phyloP scores from a whole-genome alignment of 2,888 invertebrate genomes.

The Anthrax anthrax region DNA sequence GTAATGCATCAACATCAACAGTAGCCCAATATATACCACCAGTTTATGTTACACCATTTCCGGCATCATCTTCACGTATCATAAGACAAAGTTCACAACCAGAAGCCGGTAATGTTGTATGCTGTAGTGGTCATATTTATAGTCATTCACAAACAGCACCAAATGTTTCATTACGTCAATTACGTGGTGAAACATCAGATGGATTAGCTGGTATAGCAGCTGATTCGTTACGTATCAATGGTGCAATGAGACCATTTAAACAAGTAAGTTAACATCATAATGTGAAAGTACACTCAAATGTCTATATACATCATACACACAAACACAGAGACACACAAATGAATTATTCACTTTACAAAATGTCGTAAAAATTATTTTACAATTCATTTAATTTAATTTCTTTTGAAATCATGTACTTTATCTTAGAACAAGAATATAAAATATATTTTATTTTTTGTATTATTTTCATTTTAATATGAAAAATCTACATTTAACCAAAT shows the following conservation, averaged over 20 bases:
- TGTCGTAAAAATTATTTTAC: too few species aligned
- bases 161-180: constrained; percentile 74
- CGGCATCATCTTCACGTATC: constrained; percentile 53
- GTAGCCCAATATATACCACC: constrained; percentile 42
- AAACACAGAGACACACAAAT: too few species aligned
- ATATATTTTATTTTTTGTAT: too few species aligned
- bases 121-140: constrained; percentile 44
- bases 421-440: too few species aligned
- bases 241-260: constrained; percentile 90
- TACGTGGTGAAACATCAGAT: constrained; percentile 68
- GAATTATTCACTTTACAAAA: too few species aligned
- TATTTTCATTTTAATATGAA: too few species aligned
- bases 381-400: too few species aligned
- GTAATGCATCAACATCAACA: constrained; percentile 36
- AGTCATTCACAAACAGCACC: constrained; percentile 52
- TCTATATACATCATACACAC: too few species aligned
- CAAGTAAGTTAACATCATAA: constrained; percentile 54
- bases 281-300: background rate
- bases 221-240: constrained; percentile 89
- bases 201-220: constrained; percentile 91
- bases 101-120: constrained; percentile 33
- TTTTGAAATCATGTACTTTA: too few species aligned
- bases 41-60: constrained; percentile 54
- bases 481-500: too few species aligned
- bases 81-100: constrained; percentile 49